These are phyloP conservation scores for Papilio xuthus DNA, from an alignment of 1,140 invertebrate genomes.

Conservation along the genomic window DNA sequence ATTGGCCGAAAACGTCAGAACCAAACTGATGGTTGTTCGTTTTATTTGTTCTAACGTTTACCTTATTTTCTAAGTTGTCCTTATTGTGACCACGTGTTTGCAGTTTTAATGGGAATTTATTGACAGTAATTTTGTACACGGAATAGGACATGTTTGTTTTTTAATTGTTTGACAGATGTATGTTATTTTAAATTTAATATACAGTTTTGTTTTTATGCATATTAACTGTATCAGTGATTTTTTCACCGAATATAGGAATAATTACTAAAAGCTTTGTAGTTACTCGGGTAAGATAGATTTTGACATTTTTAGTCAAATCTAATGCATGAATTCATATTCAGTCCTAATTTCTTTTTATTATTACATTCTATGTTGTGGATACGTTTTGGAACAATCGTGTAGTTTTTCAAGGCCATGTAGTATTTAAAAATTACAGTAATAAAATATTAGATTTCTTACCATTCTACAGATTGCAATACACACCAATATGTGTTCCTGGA, in stretches of 20 bases:
- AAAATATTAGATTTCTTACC: conserved; percentile 25
- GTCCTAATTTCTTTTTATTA: neutral
- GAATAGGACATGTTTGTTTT: neutral
- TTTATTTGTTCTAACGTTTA: conserved; percentile 33
- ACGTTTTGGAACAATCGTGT: neutral
- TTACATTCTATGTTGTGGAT: neutral
- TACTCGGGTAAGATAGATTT: neutral
- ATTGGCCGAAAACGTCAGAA: conserved; percentile 35
- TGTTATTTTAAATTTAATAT: neutral
- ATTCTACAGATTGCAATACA: neutral
- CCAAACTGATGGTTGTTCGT: neutral
- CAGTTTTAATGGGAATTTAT: conserved; percentile 13
- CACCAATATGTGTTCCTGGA: neutral
- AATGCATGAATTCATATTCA: neutral
- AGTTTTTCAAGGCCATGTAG: neutral
- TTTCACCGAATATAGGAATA: too few relatives aligned
- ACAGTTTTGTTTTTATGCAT: neutral
- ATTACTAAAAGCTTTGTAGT: too few relatives aligned
- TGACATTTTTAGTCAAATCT: neutral
- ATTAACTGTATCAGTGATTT: neutral
- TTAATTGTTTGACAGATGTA: neutral
- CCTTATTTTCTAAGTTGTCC: conserved; percentile 19
- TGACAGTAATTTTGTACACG: neutral
- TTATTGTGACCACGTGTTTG: conserved; percentile 23
- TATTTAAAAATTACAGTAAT: neutral